Evolutionary conservation across 2,113 vertebrate genomes (phyloP), one percentile per base, ranked within the genome.

Genomic region (Eira barbara): DNA sequence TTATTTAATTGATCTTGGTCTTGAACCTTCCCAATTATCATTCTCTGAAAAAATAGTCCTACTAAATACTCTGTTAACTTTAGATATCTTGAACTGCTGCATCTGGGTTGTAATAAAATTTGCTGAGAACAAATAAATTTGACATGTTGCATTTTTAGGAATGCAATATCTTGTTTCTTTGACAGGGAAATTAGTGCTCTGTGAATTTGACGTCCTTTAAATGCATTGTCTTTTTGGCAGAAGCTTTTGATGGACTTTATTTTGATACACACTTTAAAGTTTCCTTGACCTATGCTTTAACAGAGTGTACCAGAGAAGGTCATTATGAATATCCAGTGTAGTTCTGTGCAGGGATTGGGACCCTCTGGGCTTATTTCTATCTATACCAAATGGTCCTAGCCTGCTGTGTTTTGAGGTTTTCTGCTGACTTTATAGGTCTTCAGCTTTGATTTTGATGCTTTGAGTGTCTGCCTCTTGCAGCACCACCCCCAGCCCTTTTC

Each of bases 391-490:
- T 95, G 42, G 42, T n/a, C 74, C 18, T 57, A 49, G 27, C 47
- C 57, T 95, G 23, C 34, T 92, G 34, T 74, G 34, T 94, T 96
- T 93, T 96, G 74, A 97, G 55, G 69, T 95, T 97, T 97, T 97
- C 92, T 95, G 52, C 79, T 95, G 74, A 92, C 90, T 95, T 95
- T 91, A 52, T 94, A 92, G 55, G 83, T 96, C 36, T 97, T 86
- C 23, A 92, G 82, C 81, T 97, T 98, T 94, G 89, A 92, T 96
- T 98, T 97, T 97, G 92, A 94, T 97, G 57, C 52, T 95, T 84
- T 97, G 79, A 97, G 86, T 96, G 42, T 83, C 84, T 97, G 61
- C 63, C 29, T 96, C 57, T 96, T 79, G 84, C 89, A 97, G 89
- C 65, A 96, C 95, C 95, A 95, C 96, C 93, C 83, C 86, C 91